These are phyloP conservation scores for Dermatemys mawii DNA, from an alignment of 2,113 vertebrate genomes.

Conservation along the genomic window DNA sequence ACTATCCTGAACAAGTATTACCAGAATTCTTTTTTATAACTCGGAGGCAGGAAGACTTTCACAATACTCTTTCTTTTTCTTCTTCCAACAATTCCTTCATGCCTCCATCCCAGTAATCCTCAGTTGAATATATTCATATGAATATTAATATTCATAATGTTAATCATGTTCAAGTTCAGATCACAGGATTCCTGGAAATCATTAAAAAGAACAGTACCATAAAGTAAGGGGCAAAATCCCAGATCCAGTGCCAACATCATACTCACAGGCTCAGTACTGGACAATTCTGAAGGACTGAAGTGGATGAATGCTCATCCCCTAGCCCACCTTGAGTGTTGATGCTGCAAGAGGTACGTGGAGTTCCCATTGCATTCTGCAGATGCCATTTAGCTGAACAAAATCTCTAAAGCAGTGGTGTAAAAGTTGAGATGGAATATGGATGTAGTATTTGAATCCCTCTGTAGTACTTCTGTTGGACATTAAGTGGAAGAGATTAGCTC, in stretches of 20 bases:
- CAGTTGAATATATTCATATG: not conserved
- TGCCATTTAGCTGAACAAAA: not conserved
- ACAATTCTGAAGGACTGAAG: not conserved
- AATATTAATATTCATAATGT: too few species aligned
- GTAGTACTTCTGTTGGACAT: not conserved
- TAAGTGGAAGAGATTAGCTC: not conserved
- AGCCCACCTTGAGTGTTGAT: not conserved
- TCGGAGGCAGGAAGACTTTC: not conserved
- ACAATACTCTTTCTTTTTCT: accelerated
- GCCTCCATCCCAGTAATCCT: not conserved
- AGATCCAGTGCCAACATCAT: accelerated
- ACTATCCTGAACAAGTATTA: not conserved
- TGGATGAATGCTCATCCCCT: not conserved
- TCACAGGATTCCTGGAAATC: constrained; percentile 50
- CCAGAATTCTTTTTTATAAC: not conserved
- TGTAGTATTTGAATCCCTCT: not conserved
- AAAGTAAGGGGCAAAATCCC: not conserved
- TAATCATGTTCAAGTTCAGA: not conserved
- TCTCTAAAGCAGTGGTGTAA: not conserved
- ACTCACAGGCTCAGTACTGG: not conserved
- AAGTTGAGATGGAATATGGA: not conserved
- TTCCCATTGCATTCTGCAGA: not conserved
- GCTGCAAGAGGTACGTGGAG: not conserved
- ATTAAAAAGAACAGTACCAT: not conserved
- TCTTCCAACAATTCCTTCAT: not conserved